Conservation (phyloP, 2,797 vertebrate genomes). For the Hydrolagus colliei region DNA sequence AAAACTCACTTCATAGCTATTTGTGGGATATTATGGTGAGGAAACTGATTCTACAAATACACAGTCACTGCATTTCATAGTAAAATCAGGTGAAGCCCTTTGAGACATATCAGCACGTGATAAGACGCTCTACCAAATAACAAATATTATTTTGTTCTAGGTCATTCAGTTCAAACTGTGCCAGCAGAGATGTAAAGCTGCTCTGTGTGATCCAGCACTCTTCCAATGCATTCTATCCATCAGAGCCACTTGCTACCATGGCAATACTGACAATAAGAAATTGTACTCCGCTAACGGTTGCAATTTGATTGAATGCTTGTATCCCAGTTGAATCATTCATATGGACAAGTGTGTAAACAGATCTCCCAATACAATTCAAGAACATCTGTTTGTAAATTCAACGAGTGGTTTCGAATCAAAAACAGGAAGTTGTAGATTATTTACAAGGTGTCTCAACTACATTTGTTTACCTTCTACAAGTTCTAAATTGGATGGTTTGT, state of each 20-base stretch:
- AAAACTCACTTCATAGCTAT: no score
- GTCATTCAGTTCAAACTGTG: no score
- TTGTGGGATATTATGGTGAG: no score
- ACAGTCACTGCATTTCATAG: no score
- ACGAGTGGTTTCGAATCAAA: constrained; percentile 8
- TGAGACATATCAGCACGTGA: no score
- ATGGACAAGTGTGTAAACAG: neutral
- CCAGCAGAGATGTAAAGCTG: no score
- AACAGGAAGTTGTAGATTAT: constrained; percentile 5
- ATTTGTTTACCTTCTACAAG: constrained; percentile 18
- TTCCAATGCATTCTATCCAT: neutral
- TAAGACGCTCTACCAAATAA: no score
- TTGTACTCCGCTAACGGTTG: neutral
- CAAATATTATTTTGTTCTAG: no score
- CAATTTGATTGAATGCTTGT: constrained; percentile 10
- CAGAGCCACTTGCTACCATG: neutral
- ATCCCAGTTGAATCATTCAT: constrained; percentile 15
- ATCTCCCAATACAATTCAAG: neutral
- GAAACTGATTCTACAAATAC: no score
- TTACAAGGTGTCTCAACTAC: neutral
- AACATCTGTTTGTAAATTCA: constrained; percentile 24
- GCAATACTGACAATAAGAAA: neutral
- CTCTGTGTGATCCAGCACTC: no score
- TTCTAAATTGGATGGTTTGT: neutral
- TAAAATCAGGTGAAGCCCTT: no score